Evolutionary conservation across 1,140 invertebrate genomes (phyloP), one percentile per base, ranked within the genome.

Genomic region (Drosophila bocki): DNA sequence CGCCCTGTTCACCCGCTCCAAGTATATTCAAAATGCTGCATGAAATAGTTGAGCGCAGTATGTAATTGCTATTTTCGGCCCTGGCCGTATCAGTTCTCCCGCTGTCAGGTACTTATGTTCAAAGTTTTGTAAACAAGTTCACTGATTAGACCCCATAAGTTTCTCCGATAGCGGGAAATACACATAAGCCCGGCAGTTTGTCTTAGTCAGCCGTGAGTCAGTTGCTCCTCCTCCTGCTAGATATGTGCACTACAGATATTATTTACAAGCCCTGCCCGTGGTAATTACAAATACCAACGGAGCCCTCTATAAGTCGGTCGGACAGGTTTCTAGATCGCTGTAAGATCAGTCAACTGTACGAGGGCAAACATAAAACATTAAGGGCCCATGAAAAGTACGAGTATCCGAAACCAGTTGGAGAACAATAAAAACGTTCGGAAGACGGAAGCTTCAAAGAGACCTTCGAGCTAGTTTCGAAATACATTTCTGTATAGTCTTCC

Each of bases 21-120:
- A 3, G 19, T 9, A 37, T 22, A 45, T 45, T 74, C 17, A 11
- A 75, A 48, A 42, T 22, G 11, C 59, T 37, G 22, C 37, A n/a
- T 12, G 12, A 69, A 68, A 58, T 69, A 45, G 32, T 44, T 57
- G 15, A 59, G 17, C 42, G 47, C 48, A 57, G 19, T 80, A 77
- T 80, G 83, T 83, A 87, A 87, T 88, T 63, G 26, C 84, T 88
- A 88, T 88, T 87, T 87, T 80, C 39, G 77, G 69, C 29, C 47
- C 50, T 54, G 54, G 26, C 76, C 54, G 17, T 72, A 72, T 70
- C 64, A 61, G 45, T 56, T 54, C 53, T 41, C 56, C 65, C 64
- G 68, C 68, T 79, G 76, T 64, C 82, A 69, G 57, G 54, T 65
- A 70, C 61, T 80, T 85, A 85, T 83, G 76, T 71, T 82, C 41